These are phyloP conservation scores for Bradysia coprophila DNA, from an alignment of 1,140 invertebrate genomes.

Conservation along the genomic window DNA sequence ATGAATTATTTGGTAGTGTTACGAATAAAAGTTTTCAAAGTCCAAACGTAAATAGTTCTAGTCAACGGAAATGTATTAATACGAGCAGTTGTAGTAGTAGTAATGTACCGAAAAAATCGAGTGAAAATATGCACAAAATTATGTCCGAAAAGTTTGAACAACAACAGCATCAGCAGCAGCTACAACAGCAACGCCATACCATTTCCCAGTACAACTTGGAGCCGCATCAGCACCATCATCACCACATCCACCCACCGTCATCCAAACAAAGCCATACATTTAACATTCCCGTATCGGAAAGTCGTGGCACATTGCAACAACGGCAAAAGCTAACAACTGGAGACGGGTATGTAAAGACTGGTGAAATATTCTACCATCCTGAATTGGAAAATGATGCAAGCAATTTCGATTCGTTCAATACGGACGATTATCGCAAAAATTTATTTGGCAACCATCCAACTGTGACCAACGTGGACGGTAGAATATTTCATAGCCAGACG, in stretches of 20 bases:
- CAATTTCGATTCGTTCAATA: background rate
- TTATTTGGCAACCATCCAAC: conserved; percentile 16
- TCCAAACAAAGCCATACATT: background rate
- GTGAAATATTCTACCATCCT: background rate
- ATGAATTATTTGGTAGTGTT: conserved; percentile 2
- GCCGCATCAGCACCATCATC: background rate
- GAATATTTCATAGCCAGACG: background rate
- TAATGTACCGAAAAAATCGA: background rate
- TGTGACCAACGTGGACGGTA: background rate
- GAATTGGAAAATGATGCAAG: background rate
- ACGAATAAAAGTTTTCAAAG: background rate
- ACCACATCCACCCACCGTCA: background rate
- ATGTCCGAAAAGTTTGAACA: background rate
- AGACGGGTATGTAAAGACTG: background rate
- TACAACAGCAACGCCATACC: background rate
- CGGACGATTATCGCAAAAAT: conserved; percentile 22
- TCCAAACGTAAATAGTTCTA: background rate
- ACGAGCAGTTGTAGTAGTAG: background rate
- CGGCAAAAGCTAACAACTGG: background rate
- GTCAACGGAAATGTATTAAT: background rate
- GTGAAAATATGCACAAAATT: background rate
- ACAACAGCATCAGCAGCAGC: background rate
- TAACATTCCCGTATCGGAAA: too few relatives aligned
- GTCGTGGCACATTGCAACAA: too few relatives aligned
- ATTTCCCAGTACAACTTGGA: background rate